Conservation (phyloP, 2,888 invertebrate species). For the Endomychus coccineus region DNA sequence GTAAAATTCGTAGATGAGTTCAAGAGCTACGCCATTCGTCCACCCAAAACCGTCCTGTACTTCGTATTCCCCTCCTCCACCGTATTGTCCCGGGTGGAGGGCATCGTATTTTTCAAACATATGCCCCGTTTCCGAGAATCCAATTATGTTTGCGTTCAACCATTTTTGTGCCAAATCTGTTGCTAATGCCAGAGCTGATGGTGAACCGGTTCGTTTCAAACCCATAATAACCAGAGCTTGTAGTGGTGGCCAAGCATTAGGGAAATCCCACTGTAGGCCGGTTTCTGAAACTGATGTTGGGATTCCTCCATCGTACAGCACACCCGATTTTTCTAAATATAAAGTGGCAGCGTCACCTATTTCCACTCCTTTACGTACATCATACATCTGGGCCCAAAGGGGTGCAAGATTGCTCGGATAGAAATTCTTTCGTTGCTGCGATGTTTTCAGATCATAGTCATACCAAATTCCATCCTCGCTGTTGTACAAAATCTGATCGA, state of each 20-base stretch:
- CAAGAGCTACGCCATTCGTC: slow-evolving; percentile 20
- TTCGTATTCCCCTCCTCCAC: slow-evolving; percentile 62
- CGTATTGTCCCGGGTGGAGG: slow-evolving; percentile 52
- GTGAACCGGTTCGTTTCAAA: slow-evolving; percentile 51
- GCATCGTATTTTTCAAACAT: slow-evolving; percentile 67
- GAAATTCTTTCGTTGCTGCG: slow-evolving; percentile 55
- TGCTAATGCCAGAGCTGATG: slow-evolving; percentile 50
- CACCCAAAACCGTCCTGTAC: slow-evolving; percentile 21
- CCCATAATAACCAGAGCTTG: slow-evolving; percentile 67
- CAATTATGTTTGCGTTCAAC: slow-evolving; percentile 55
- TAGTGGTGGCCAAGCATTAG: slow-evolving; percentile 81
- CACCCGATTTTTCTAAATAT: slow-evolving; percentile 1
- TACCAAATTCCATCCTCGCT: slow-evolving; percentile 70
- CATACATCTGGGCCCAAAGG: slow-evolving; percentile 54
- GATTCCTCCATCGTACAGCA: slow-evolving; percentile 55
- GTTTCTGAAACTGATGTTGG: slow-evolving; percentile 58
- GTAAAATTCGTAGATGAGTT: slow-evolving; percentile 13
- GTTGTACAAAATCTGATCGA: slow-evolving; percentile 68
- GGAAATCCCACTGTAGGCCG: slow-evolving; percentile 73
- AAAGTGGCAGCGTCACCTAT: slow-evolving; percentile 30
- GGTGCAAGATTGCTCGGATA: slow-evolving; percentile 68
- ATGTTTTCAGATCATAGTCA: slow-evolving; percentile 60
- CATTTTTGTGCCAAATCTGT: slow-evolving; percentile 57
- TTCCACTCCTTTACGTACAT: slow-evolving; percentile 48
- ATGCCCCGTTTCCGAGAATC: slow-evolving; percentile 48